Base-by-base conservation (phyloP, 92 coral and sea anemone genomes). In the Heteractis magnifica region DNA sequence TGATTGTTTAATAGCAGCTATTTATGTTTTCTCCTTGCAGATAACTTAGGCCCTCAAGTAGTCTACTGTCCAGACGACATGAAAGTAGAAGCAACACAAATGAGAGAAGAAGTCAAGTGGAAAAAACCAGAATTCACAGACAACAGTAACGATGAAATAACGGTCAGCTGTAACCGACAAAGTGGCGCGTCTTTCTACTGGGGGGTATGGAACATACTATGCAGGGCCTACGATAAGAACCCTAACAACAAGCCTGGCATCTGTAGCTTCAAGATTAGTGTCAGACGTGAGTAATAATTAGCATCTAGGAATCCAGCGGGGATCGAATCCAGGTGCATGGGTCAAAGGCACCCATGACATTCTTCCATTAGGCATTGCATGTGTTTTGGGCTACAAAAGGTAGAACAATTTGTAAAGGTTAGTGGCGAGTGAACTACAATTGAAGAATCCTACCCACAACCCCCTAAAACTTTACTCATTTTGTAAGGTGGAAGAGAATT, bases 141-240 rank as follows among this genome's bases (percentile, higher is more conserved):
- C 79, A 82, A 82, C 65, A 68, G 85, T 41, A 49, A 12, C 16
- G 85, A 82, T 49, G 21, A 1, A 26, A 15, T 71, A 16, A 71
- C 64, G 26, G 23, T 82, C 62, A 68, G 44, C 68, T 82, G 85
- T 14, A 82, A 71, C 56, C 44, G 85, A 20, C 75, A 82, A 26
- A 82, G 85, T 13, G 85, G 85, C 23, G 79, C 55, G 16, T 8
- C 60, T 41, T 71, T 82, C 52, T 82, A 82, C 79, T 82, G 85
- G 85, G 85, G 85, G 10, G 85, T 75, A n/a, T 89, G 92, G 92
- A 89, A 89, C 50, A 82, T 89, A 20, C 65, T 81, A 19, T 89
- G 92, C 59, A 71, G 80, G 19, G 92, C 92, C 12, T 85, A 70
- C 72, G 92, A 89, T 76, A 81, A 72, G 58, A 89, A 89, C 20